Evolutionary conservation across 2,888 invertebrate species (phyloP), one percentile per base, ranked within the genome.

Genomic region (Petrophora chlorosata): DNA sequence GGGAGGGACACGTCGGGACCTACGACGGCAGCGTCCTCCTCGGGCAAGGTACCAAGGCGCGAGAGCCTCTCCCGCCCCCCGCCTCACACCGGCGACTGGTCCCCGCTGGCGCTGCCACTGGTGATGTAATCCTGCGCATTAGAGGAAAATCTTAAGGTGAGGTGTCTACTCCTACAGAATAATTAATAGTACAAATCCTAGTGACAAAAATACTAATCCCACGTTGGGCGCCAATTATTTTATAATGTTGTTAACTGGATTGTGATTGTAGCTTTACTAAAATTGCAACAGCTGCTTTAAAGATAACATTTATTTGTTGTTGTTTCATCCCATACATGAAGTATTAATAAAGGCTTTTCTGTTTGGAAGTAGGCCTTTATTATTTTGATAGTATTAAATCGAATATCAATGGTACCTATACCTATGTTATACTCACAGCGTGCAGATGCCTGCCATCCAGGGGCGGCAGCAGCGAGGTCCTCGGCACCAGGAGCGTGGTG

Each of bases 401-500:
- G 2, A 5, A 10, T 13, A 28, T 10, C 10, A 5, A 32, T 12
- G 16, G 16, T 14, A 10, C 2, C 4, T 9, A 12, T 55, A 50
- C 29, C 19, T 46, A 44, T 49, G 28, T 26, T 19, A 41, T 66
- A 79, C 88, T 85, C 68, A 87, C 88, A 65, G 85, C 79, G 54
- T 87, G 87, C 9, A 86, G 72, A 61, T 89, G 87, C 54, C 81
- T 73, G 34, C 76, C 77, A 51, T 88, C 88, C 41, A 76, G 72
- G 40, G 82, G 84, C 5, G 90, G 85, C 3, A 84, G 85, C 8
- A 90, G 79, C 3, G 90, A 90, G 23, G 80, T 82, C 45, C 90
- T 66, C 8, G 87, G 88, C 44, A 88, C 86, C 60, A 95, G 92
- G 59, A 95, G 89, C 3, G 95, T 95, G 8, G 95, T 95, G 46